Conservation (phyloP, 2,113 vertebrate species). For the Lipotes vexillifer region DNA sequence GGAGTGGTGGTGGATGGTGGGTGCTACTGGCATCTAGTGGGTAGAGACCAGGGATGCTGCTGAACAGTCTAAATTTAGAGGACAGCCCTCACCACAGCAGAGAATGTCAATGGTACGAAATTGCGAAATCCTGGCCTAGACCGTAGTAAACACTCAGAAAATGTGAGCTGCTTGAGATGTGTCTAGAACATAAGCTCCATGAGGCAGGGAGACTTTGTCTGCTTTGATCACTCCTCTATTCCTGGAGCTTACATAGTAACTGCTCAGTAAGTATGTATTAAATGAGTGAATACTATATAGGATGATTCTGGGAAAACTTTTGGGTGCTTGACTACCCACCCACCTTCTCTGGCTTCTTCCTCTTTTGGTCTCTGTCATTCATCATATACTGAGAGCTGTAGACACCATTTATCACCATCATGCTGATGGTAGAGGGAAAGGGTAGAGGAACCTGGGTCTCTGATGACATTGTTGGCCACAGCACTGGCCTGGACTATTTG, state of each 20-base stretch:
- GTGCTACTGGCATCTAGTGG: neutral
- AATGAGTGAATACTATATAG: neutral
- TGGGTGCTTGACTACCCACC: too few relatives aligned
- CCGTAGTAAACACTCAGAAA: too few relatives aligned
- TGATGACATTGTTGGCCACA: neutral
- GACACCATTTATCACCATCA: too few relatives aligned
- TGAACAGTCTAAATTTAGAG: rapidly evolving
- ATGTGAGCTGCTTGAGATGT: neutral
- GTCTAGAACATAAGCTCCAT: neutral
- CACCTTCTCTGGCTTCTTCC: neutral
- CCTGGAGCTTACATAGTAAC: neutral
- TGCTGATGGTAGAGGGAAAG: neutral
- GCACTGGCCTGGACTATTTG: too few relatives aligned
- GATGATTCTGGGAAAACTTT: neutral
- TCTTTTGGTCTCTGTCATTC: neutral
- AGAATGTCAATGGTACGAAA: neutral
- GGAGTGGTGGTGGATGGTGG: neutral
- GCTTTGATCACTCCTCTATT: neutral
- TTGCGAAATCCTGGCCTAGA: neutral
- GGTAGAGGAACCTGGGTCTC: neutral
- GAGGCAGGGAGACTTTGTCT: neutral
- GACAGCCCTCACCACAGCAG: neutral
- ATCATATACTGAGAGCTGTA: rapidly evolving
- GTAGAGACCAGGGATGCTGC: neutral
- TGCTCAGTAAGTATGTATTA: neutral